Evolutionary conservation across 2,888 invertebrate species (phyloP), one percentile per base, ranked within the genome.

Genomic region (Proisotoma minuta): DNA sequence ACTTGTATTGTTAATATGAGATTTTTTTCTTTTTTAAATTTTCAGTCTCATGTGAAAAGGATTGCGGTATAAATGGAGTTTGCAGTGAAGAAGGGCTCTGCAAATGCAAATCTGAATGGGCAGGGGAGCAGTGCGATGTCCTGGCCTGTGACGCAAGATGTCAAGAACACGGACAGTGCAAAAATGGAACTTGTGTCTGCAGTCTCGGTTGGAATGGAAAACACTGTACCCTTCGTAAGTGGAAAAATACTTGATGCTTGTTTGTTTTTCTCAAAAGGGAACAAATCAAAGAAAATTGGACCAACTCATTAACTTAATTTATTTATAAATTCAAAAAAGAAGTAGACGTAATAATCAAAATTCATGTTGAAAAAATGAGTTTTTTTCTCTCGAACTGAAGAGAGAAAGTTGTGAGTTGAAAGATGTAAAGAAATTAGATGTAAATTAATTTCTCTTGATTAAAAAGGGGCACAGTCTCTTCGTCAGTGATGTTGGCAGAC

Each of bases 191-290:
- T 54, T 99, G 99, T 78, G 89, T 94, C 59, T 99, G 99, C 78
- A 89, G 91, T 58, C 90, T 92, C 78, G 98, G 98, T 69, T 99
- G 97, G 97, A 98, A 98, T 78, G 99, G 99, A 71, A 86, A 88
- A 75, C 95, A 97, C 78, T 99, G 99, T 81, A 95, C 95, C 63
- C 80, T 97, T 75, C 91, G 97, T 98, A 84, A 89, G 66, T 26
- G 5, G 12, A n/a, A 48, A 20, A 24, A 8, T 8, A 26, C 43
- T 24, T 5, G 20, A 54, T 34, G 20, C 22, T 39, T 39, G 54
- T 8, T 54, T 54, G 20, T 54, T 54, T 20, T 20, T 20, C n/a
- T 22, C 3, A 39, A 40, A 12, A 23, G 12, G 8, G 12, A 22
- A 24, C 12, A 39, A 8, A 23, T n/a, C n/a, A 22, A 50, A 50